Percentiles rank a stretch among this genome's conserved stretches.
Evolutionary conservation across 2,888 invertebrate species (phyloP).

Genomic region (Tetranychus truncatus): DNA sequence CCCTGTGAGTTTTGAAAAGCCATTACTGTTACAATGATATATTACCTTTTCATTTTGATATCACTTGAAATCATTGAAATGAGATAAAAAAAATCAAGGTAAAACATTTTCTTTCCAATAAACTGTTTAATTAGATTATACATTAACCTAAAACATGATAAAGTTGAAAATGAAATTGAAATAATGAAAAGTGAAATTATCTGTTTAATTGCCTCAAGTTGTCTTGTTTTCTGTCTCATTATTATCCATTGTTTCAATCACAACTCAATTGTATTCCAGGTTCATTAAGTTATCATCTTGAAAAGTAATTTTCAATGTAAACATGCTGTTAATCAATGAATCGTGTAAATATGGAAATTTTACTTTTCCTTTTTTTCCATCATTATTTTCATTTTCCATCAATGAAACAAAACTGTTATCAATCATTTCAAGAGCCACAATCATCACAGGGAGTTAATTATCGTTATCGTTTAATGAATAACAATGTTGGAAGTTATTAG

Average conservation of each 20-base stretch:
- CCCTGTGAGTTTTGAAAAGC: background rate
- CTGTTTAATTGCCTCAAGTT: no score
- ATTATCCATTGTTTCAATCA: no score
- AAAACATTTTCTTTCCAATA: background rate
- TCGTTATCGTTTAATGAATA: background rate
- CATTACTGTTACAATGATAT: background rate
- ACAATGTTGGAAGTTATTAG: background rate
- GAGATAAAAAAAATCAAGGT: no score
- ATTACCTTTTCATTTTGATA: background rate
- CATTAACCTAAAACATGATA: no score
- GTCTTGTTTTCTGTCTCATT: no score
- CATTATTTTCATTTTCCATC: background rate
- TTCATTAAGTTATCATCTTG: no score
- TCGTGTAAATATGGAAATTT: background rate
- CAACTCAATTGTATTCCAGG: no score
- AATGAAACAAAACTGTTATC: no score
- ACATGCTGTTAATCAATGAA: background rate
- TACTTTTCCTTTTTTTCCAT: background rate
- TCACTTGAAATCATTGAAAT: background rate
- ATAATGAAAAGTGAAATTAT: no score
- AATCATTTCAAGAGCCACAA: background rate
- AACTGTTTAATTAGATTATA: no score
- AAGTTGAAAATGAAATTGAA: no score
- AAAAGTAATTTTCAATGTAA: no score
- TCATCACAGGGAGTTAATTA: background rate